These are phyloP conservation scores for Magallana ariakensis DNA, from an alignment of 1,140 invertebrate species.

Conservation along the genomic window DNA sequence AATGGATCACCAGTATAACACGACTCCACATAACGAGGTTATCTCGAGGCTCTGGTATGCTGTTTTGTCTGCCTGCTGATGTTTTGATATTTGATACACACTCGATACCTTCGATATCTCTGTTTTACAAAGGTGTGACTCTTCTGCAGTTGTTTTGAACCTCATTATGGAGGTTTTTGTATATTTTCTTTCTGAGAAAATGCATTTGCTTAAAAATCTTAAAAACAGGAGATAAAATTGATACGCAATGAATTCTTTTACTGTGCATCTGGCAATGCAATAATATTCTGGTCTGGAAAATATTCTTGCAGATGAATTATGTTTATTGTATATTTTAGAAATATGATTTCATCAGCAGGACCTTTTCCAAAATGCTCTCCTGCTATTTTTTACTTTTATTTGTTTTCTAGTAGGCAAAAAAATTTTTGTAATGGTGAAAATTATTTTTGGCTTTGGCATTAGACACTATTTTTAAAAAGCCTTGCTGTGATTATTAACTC, in stretches of 20 bases:
- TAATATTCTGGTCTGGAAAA: neutral
- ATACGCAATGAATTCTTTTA: neutral
- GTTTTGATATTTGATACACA: neutral
- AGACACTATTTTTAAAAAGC: too few relatives aligned
- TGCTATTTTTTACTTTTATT: too few relatives aligned
- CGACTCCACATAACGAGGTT: neutral
- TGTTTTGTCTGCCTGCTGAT: neutral
- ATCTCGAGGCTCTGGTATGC: neutral
- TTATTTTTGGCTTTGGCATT: too few relatives aligned
- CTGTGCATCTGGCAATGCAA: constrained; percentile 11
- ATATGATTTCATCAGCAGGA: too few relatives aligned
- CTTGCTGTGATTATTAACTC: too few relatives aligned
- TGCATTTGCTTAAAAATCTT: neutral
- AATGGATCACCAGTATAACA: neutral
- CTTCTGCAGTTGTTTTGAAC: neutral
- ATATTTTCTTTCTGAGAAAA: neutral
- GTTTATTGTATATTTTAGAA: too few relatives aligned
- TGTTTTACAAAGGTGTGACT: constrained; percentile 12
- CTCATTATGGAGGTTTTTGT: neutral
- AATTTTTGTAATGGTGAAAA: too few relatives aligned
- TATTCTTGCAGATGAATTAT: neutral
- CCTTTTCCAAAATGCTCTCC: too few relatives aligned
- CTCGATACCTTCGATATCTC: neutral
- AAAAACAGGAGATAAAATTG: neutral
- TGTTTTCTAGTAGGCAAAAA: too few relatives aligned